These are phyloP conservation scores for Sesia apiformis DNA, from an alignment of 2,888 invertebrate species.

Conservation along the genomic window DNA sequence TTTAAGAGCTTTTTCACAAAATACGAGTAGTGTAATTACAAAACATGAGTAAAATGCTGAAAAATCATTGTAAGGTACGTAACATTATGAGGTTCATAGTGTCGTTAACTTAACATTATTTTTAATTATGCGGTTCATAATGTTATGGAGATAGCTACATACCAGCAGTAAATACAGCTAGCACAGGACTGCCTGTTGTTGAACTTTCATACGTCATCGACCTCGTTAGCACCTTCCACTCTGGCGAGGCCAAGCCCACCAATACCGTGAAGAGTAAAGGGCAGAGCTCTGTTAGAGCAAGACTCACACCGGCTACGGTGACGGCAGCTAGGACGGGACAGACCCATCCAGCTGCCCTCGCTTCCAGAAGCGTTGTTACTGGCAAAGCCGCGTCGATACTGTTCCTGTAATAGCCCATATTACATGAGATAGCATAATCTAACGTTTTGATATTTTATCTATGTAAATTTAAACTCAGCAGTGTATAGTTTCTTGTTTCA, in stretches of 20 bases:
- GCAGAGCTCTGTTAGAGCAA: slow-evolving; percentile 77
- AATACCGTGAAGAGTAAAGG: slow-evolving; percentile 72
- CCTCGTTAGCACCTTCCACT: slow-evolving; percentile 77
- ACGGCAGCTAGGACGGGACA: slow-evolving; percentile 74
- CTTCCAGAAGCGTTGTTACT: slow-evolving; percentile 74
- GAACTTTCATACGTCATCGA: slow-evolving; percentile 76
- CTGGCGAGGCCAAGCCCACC: slow-evolving; percentile 73
- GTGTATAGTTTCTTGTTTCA: neutral
- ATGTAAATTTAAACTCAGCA: neutral
- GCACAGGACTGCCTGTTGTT: slow-evolving; percentile 76
- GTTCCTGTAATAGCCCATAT: slow-evolving; percentile 37
- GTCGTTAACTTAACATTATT: no score
- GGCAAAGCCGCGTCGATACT: slow-evolving; percentile 75
- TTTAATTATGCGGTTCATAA: no score
- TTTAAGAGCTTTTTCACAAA: no score
- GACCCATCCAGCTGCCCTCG: slow-evolving; percentile 75
- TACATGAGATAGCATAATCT: no score
- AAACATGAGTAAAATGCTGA: no score
- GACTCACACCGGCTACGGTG: slow-evolving; percentile 73
- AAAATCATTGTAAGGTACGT: no score
- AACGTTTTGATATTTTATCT: neutral
- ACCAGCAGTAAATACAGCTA: slow-evolving; percentile 79
- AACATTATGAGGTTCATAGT: no score
- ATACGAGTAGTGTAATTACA: no score
- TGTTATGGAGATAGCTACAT: slow-evolving; percentile 7